Conservation (phyloP, 2,888 invertebrate genomes). For the Blera fallax region DNA sequence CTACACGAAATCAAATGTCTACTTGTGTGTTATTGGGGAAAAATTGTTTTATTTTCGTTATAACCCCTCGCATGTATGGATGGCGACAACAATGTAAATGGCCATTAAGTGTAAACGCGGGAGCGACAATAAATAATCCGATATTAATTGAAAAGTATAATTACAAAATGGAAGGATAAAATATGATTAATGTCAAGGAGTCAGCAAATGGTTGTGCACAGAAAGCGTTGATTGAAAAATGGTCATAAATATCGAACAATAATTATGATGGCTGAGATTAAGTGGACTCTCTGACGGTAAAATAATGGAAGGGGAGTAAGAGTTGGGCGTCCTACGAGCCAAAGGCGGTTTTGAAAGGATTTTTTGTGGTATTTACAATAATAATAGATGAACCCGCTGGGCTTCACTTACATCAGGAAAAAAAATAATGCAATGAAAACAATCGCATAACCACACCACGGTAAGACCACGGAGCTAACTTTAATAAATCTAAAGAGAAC, state of each 20-base stretch:
- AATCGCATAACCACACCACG: too few species aligned
- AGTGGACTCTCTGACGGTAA: neutral
- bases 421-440: too few species aligned
- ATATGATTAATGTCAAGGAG: conserved; percentile 46
- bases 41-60: neutral
- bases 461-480: too few species aligned
- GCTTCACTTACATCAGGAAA: too few species aligned
- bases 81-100: neutral
- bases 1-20: neutral
- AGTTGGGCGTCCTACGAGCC: neutral
- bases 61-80: neutral
- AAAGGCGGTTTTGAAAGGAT: too few species aligned
- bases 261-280: conserved; percentile 4
- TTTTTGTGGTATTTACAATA: too few species aligned
- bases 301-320: neutral
- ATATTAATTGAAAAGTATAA: conserved; percentile 51
- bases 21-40: neutral
- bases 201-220: neutral
- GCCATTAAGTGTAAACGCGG: neutral
- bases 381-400: too few species aligned
- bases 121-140: conserved; percentile 39
- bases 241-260: conserved; percentile 24
- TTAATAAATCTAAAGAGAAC: too few species aligned
- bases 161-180: conserved; percentile 29
- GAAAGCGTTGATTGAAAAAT: conserved; percentile 46